Conservation (phyloP, 2,113 vertebrate species). For the Grammomys dolichurus region DNA sequence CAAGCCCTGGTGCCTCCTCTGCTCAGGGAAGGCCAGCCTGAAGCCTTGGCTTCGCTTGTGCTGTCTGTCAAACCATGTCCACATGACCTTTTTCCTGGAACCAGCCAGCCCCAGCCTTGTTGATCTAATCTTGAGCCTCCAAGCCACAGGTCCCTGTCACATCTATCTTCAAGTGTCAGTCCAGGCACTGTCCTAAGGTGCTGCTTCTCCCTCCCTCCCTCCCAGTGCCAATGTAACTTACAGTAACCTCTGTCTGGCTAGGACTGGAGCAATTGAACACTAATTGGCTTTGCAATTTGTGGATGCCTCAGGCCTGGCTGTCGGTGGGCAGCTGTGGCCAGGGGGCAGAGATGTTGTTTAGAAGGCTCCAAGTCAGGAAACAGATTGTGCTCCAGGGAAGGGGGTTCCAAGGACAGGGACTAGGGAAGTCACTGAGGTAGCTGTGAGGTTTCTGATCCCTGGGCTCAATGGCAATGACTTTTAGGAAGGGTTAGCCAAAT, state of each 20-base stretch:
- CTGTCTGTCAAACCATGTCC: constrained; percentile 67
- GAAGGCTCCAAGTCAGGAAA: constrained; percentile 1
- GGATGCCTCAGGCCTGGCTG: constrained; percentile 36
- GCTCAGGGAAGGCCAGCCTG: not conserved
- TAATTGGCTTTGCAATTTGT: constrained; percentile 77
- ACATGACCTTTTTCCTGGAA: constrained; percentile 72
- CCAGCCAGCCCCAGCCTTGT: constrained; percentile 64
- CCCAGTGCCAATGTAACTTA: constrained; percentile 37
- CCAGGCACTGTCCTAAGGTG: constrained; percentile 64
- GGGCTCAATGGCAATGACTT: not conserved
- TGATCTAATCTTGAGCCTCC: constrained; percentile 77
- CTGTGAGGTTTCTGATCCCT: not conserved
- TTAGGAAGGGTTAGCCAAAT: not conserved
- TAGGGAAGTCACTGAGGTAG: not conserved
- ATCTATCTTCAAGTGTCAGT: constrained; percentile 73
- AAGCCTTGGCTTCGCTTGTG: constrained; percentile 10
- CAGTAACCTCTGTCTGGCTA: constrained; percentile 77
- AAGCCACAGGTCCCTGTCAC: constrained; percentile 72
- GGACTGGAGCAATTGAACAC: constrained; percentile 69
- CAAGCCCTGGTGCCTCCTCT: not conserved
- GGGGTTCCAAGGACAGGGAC: not conserved
- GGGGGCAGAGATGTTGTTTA: constrained; percentile 33
- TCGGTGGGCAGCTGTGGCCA: not conserved
- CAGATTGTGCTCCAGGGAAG: not conserved
- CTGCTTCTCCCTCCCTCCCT: constrained; percentile 14